Evolutionary conservation across 1,140 invertebrate genomes (phyloP), one percentile per base, ranked within the genome.

Genomic region (Cherax quadricarinatus): DNA sequence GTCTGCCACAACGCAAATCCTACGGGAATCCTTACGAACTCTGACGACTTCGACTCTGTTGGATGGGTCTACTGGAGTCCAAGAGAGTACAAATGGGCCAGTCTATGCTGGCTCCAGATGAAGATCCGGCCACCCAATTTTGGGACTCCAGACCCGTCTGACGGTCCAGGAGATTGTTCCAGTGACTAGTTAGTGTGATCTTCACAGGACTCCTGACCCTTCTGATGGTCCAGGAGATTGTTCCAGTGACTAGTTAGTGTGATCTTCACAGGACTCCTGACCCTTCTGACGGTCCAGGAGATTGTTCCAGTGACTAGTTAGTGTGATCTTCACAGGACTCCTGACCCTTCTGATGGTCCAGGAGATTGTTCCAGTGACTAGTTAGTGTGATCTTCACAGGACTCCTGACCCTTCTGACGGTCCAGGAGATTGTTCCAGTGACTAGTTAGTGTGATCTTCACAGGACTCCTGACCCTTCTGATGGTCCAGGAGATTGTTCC

Each of bases 1-100:
- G 94, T 92, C 62, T 94, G 94, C 49, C 94, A 94, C 70, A 92
- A 93, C 85, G 88, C 94, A 16, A 94, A 94, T 83, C 84, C 95
- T 14, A 94, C 95, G 85, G 95, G 95, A 3, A 57, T 93, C 16
- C 95, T 94, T 86, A 85, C 94, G 93, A 89, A 94, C 94, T 93
- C 94, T 1, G 92, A 94, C 57, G 94, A 94, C 9, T 91, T 95
- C 62, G 94, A 94, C 84, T 91, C 89, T 60, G 75, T 91, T 6
- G 89, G 89, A 90, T 95, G 95, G 95, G 94, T 94, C 88, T 93
- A 94, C 18, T 95, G 94, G 94, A 94, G 94, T 87, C 94, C 94
- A 1, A 93, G 94, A 49, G 94, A 95, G 92, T 95, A 95, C 88
- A 95, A 95, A 4, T 93, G 95, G 89, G 94, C 94, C 51, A 92